These are phyloP conservation scores for Narcine bancroftii DNA, from an alignment of 2,113 vertebrate species.

Conservation along the genomic window DNA sequence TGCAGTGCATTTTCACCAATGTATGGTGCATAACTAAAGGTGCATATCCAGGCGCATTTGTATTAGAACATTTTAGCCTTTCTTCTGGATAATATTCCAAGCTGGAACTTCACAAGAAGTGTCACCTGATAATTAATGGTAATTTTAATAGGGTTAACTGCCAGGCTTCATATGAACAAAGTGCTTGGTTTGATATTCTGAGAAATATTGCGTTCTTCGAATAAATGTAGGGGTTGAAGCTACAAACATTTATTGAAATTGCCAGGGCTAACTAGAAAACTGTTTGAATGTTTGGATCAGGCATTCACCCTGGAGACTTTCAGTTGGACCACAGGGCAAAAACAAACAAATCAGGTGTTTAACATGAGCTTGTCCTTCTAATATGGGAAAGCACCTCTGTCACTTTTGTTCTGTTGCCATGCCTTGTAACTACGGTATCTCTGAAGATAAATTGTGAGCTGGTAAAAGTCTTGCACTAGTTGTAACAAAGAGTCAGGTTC, in stretches of 20 bases:
- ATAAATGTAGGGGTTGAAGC: not conserved
- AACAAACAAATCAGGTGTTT: constrained; percentile 21
- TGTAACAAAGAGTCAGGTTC: not conserved
- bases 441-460: not conserved
- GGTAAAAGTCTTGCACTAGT: not conserved
- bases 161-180: not conserved
- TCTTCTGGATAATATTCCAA: not conserved
- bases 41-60: not conserved
- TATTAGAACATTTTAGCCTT: not conserved
- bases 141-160: not conserved
- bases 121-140: not conserved
- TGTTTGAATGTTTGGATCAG: not conserved
- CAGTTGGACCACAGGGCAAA: not conserved
- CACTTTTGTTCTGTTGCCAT: not conserved
- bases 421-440: not conserved
- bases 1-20: too few species aligned
- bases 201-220: not conserved
- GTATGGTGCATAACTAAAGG: too few species aligned
- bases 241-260: not conserved
- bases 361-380: constrained; percentile 2
- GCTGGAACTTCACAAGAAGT: not conserved
- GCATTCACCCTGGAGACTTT: not conserved
- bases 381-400: constrained; percentile 1
- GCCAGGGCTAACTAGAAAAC: not conserved
- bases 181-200: not conserved